Conservation (phyloP, 2,888 invertebrate genomes). For the Noctua fimbriata region DNA sequence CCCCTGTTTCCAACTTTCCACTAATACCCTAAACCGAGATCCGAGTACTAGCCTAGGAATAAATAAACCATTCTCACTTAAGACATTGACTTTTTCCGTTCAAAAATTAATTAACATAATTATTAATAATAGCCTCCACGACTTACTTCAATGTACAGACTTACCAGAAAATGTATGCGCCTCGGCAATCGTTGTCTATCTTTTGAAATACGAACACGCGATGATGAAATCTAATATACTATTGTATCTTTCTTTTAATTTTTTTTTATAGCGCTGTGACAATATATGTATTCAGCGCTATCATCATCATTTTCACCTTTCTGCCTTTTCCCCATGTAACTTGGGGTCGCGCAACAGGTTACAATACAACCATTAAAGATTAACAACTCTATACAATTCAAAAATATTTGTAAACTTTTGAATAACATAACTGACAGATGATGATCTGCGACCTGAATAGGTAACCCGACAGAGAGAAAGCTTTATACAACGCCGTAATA, state of each 20-base stretch:
- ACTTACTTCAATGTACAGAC: background rate
- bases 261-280: background rate
- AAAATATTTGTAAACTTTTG: background rate
- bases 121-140: background rate
- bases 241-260: background rate
- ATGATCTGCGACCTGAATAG: background rate
- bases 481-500: background rate
- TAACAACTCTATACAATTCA: background rate
- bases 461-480: background rate
- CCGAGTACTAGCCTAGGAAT: slow-evolving; percentile 18
- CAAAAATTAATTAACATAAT: background rate
- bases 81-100: background rate
- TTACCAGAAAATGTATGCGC: background rate
- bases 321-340: background rate
- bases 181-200: background rate
- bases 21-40: slow-evolving; percentile 39
- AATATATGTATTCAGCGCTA: background rate
- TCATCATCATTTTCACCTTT: background rate
- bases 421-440: background rate
- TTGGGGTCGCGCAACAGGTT: background rate
- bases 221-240: background rate
- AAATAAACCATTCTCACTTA: slow-evolving; percentile 14
- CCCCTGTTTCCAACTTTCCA: slow-evolving; percentile 8
- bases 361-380: background rate
- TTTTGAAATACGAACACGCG: background rate